Evolutionary conservation across 1,140 invertebrate species (phyloP), one percentile per base, ranked within the genome.

Genomic region (Microplitis mediator): DNA sequence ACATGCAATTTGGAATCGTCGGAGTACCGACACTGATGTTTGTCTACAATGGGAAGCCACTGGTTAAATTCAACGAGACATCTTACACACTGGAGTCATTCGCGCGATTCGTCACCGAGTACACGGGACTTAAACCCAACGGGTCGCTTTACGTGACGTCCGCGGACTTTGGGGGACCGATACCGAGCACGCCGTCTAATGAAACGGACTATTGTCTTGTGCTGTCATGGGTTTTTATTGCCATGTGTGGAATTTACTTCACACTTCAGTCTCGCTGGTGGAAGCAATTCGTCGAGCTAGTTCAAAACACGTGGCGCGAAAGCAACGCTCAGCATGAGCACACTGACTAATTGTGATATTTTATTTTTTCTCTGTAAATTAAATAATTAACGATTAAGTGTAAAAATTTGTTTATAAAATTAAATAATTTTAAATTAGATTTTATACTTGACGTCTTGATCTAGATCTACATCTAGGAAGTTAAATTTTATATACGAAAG

Each of bases 1-100:
- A 97, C 86, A 94, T 95, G 0, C 93, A 96, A 80, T 97, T 96
- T 89, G 96, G 97, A 16, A 95, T 98, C 74, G 92, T 97, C n/a
- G 95, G 95, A 16, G 93, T 98, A 32, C 97, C 97, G 51, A 97
- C 96, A 45, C 83, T 98, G 9, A 91, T 98, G 85, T 88, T 99
- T 67, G 96, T 98, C 79, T 96, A 98, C 81, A 97, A 97, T 88
- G 95, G 95, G 0, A 91, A 94, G 81, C 91, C 95, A 32, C 90
- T 95, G 35, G 93, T 92, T 0, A 95, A 95, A 86, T 97, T 94
- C 75, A 97, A 98, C 87, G 92, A 92, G 16, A 93, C 94, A 9
- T 90, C 93, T 63, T 94, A 95, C 76, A 94, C 91, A 14, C 88
- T 97, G 34, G 91, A 94, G 65, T 91, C 90, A 67, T 95, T 98